Evolutionary conservation across 1,140 invertebrate species (phyloP).

Genomic region (Daktulosphaira vitifoliae): DNA sequence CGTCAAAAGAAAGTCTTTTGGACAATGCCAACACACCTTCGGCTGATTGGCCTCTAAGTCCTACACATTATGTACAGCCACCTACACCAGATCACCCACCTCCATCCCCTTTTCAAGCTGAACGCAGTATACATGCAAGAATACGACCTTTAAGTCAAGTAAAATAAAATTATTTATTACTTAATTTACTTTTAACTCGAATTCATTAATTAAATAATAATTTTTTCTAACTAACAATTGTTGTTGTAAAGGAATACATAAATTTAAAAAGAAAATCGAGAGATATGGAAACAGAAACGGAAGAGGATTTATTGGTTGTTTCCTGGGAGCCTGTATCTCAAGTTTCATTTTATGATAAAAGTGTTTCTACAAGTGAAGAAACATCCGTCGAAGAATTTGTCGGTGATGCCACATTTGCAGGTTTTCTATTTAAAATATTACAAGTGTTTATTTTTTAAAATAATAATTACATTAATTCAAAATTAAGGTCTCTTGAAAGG

Average conservation of each 20-base stretch:
- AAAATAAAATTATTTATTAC: conserved; percentile 42
- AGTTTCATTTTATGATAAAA: conserved; percentile 63
- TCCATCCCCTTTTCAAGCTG: conserved; percentile 80
- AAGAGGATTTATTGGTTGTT: conserved; percentile 54
- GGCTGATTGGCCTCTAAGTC: conserved; percentile 53
- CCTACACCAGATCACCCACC: conserved; percentile 91
- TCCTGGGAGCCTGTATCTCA: conserved; percentile 54
- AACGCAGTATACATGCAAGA: conserved; percentile 78
- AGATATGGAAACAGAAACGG: conserved; percentile 68
- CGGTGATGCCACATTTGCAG: conserved; percentile 76
- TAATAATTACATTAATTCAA: not conserved
- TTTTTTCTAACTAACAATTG: too few relatives aligned
- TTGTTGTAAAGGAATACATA: conserved; percentile 53
- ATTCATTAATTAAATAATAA: too few relatives aligned
- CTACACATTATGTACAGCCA: conserved; percentile 81
- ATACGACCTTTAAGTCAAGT: conserved; percentile 84
- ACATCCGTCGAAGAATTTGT: conserved; percentile 70
- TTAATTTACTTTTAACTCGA: too few relatives aligned
- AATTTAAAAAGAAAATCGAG: conserved; percentile 58
- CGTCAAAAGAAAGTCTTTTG: conserved; percentile 55
- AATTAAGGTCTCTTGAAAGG: conserved; percentile 39
- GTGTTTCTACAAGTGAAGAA: conserved; percentile 71
- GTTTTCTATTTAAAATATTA: conserved; percentile 44
- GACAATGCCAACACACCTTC: conserved; percentile 45
- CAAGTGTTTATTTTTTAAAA: not conserved